Base-by-base conservation (phyloP, 2,888 invertebrate genomes). In the Eubasilissa splendida region DNA sequence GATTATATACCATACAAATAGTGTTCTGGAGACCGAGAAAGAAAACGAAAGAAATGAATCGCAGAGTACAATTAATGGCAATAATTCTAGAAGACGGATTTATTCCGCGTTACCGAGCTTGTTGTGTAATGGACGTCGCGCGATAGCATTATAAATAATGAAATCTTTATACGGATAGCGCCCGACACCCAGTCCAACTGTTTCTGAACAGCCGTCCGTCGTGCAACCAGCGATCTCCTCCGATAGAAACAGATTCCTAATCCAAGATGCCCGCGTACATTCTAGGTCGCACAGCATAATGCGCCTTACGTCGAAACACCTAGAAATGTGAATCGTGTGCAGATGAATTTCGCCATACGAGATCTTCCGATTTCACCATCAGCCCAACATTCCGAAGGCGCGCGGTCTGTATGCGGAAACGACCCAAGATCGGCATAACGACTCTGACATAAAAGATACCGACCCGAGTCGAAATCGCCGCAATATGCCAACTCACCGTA, bases 401-500 rank as follows among this genome's bases (percentile, higher is more conserved):
- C 12, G 63, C 31, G 33, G 33, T 63, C 52, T 68, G 14, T 68
- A 68, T 50, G 66, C 66, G 52, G 52, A 68, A 68, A 68, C 52
- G 52, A 42, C 66, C 14, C 50, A 22, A 33, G 14, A 50, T n/a
- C 50, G 50, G 14, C 12, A 50, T 68, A 50, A 68, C 66, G 66
- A 50, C 14, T 42, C 66, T 7, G n/a, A 52, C 66, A 14, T 68
- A 68, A 68, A 66, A 42, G 66, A 50, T 42, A 42, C 66, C 52
- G 52, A 68, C 66, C 50, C 14, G n/a, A n/a, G 66, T 12, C 9
- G 10, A 14, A 52, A 68, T 50, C 33, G 50, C 33, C 66, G n/a
- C 66, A 31, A 70, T 53, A 70, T 70, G 70, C 70, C 70, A 53
- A 53, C 14, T 70, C 70, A 70, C 53, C 12, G 53, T 54, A 54